phyloP scores from a whole-genome alignment of 2,113 vertebrate genomes.

The Progne subis region DNA sequence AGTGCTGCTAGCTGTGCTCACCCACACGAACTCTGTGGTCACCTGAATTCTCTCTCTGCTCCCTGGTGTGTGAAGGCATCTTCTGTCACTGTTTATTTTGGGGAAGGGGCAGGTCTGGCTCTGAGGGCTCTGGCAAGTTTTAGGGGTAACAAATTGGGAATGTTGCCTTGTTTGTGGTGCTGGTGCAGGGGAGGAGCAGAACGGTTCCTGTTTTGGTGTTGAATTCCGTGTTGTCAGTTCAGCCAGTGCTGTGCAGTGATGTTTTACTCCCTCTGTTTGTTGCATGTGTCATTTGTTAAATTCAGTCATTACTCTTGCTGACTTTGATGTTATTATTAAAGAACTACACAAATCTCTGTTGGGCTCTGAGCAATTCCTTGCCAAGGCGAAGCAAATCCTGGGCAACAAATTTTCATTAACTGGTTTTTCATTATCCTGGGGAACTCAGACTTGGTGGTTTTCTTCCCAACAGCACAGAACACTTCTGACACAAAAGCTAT shows the following conservation, averaged over 20 bases:
- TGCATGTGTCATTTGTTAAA: conserved; percentile 46
- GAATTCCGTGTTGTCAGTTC: not conserved
- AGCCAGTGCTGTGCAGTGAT: not conserved
- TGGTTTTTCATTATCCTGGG: not conserved
- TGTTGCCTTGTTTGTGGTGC: not conserved
- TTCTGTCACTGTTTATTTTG: not conserved
- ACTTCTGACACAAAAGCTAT: not conserved
- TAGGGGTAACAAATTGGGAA: not conserved
- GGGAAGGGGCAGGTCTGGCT: not conserved
- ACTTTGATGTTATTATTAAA: conserved; percentile 64
- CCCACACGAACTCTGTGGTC: not conserved
- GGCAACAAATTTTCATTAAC: not conserved
- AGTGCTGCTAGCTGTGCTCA: not conserved
- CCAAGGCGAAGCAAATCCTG: not conserved
- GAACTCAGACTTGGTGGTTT: not conserved
- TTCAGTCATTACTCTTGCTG: conserved; percentile 36
- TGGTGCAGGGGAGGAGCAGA: not conserved
- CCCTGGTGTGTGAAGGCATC: not conserved
- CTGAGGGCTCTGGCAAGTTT: not conserved
- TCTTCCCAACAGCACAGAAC: not conserved
- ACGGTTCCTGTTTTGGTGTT: not conserved
- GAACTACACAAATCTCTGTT: not conserved
- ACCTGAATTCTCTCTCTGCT: not conserved
- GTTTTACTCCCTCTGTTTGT: conserved; percentile 6
- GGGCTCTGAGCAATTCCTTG: not conserved